A percentile compares a stretch with the other conserved stretches of the same genome.
Evolutionary conservation across 2,113 vertebrate genomes (phyloP).

Genomic region (Poecile atricapillus): DNA sequence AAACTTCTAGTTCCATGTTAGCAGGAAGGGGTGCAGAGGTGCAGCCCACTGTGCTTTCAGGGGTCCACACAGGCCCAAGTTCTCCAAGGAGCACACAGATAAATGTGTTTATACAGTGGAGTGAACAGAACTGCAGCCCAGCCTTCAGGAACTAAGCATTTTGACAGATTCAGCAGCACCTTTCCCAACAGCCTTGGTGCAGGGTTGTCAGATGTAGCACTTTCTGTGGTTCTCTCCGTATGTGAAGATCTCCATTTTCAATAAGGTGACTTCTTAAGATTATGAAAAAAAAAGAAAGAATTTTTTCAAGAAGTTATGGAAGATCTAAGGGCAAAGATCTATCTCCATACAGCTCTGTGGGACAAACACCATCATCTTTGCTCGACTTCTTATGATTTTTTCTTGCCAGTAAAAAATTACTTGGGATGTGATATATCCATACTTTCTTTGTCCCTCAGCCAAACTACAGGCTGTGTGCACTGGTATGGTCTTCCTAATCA

Average conservation of each 20-base stretch:
- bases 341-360: background rate
- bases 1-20: background rate
- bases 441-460: background rate
- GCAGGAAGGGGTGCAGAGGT: background rate
- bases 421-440: background rate
- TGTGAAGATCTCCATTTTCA: background rate
- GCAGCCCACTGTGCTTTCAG: background rate
- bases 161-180: background rate
- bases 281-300: background rate
- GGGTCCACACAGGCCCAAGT: background rate
- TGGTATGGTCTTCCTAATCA: background rate
- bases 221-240: background rate
- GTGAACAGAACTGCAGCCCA: background rate
- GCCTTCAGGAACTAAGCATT: background rate
- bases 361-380: background rate
- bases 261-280: background rate
- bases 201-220: background rate
- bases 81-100: background rate
- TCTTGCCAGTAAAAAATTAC: background rate
- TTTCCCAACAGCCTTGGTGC: accelerated
- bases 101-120: no score
- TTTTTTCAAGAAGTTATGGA: background rate
- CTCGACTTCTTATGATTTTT: background rate
- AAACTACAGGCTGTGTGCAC: background rate
- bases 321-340: background rate